Base-by-base conservation (phyloP, 2,797 vertebrate species). In the Falco rusticolus region DNA sequence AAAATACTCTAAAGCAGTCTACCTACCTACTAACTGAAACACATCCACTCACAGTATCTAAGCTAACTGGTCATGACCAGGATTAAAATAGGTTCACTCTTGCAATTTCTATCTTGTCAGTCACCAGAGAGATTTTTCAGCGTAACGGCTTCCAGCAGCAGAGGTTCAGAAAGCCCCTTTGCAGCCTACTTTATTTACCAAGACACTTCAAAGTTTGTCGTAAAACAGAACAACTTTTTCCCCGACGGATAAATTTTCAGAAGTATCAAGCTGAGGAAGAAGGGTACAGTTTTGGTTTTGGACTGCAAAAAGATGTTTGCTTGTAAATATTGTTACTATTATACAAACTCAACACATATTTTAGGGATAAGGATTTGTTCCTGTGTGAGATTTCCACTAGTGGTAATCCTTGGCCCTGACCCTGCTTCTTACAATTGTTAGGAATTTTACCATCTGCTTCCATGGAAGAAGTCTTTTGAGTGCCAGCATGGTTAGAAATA, bases 221-320 rank as follows among this genome's bases (percentile, higher is more conserved):
- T 0, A 60, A 29, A 57, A 81, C 33, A 89, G 65, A 45, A 74
- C n/a, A 51, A 48, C 29, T 33, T 82, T 53, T 76, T 12, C 64
- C 64, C 68, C 71, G 57, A 7, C 8, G 9, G 68, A 64, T 59
- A 57, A 45, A 53, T 76, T 80, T 77, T 77, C 74, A 72, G 74
- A 80, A 80, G 18, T 21, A 56, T 5, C n/a, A 83, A 91, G 94
- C 89, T 94, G 89, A 91, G 80, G 48, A 90, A 80, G 68, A 94
- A 88, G 59, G 88, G 70, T 53, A 83, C 68, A 48, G 71, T 79
- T 90, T 56, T n/a, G 31, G 1, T 41, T 66, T 48, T 65, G 47
- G 31, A 78, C 39, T 75, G 61, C 68, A 68, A 70, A 70, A 10
- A 90, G 51, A 39, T 47, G 33, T 63, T 82, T 74, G 74, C 63